Evolutionary conservation across 1,140 invertebrate species (phyloP).

Genomic region (Battus philenor): DNA sequence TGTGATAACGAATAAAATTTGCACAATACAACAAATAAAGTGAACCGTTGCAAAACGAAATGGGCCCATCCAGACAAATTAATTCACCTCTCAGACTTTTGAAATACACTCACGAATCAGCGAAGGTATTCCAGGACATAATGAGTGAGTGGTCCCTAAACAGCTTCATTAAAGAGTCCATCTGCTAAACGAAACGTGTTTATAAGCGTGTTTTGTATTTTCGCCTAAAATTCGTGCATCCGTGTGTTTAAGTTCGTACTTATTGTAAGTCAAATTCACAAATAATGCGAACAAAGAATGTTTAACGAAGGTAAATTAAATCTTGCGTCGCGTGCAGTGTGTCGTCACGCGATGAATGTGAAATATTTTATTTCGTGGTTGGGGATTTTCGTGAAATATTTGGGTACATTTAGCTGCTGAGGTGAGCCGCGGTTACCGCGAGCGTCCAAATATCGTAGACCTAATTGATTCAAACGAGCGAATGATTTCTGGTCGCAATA

Average conservation of each 20-base stretch:
- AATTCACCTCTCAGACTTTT: constrained; percentile 16
- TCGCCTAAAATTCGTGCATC: constrained; percentile 18
- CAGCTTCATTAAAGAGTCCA: constrained; percentile 14
- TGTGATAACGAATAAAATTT: background rate
- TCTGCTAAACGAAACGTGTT: constrained; percentile 8
- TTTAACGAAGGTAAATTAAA: constrained; percentile 40
- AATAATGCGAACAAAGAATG: constrained; percentile 12
- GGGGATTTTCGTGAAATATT: constrained; percentile 43
- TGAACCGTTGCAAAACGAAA: too few species aligned
- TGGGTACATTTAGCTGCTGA: constrained; percentile 31
- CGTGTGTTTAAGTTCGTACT: background rate
- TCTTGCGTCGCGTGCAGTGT: constrained; percentile 41
- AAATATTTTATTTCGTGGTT: constrained; percentile 38
- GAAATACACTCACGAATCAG: constrained; percentile 16
- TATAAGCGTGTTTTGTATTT: background rate
- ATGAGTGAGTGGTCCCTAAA: constrained; percentile 16
- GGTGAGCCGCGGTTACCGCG: constrained; percentile 26
- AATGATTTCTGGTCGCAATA: too few species aligned
- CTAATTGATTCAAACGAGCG: constrained; percentile 25
- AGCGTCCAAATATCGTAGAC: constrained; percentile 25
- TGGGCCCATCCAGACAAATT: constrained; percentile 13
- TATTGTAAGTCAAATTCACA: too few species aligned
- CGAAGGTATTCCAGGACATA: constrained; percentile 14
- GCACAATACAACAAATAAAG: constrained; percentile 9
- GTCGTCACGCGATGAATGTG: constrained; percentile 46